Evolutionary conservation across 2,113 vertebrate species (phyloP), one percentile per base, ranked within the genome.

Genomic region (Amphilophus citrinellus): DNA sequence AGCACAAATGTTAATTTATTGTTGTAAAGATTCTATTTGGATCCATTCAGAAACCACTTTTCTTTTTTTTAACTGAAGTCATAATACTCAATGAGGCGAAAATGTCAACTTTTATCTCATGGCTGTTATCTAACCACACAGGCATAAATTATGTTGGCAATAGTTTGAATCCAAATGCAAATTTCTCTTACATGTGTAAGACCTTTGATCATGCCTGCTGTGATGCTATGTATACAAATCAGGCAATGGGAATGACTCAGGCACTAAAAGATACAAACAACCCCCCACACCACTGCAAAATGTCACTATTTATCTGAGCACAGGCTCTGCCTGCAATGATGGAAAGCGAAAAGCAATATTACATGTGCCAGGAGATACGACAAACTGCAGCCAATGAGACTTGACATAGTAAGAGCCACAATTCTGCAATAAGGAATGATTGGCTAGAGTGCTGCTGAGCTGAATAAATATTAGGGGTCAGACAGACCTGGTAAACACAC

Each of bases 261-360:
- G 79, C 87, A 18, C 76, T 62, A 13, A 57, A 76, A 90, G 73
- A 84, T 13, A 66, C 82, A 93, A 93, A 93, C 88, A 91, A 89
- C 87, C 79, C 84, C 79, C 58, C 86, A 71, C 82, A 62, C 39
- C 63, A 30, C 83, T 53, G 76, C 66, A 75, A 92, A 92, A 94
- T 93, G 93, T 92, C 94, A 92, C 84, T 85, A 78, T 92, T 91
- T 90, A 95, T 95, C 91, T 86, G 60, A 75, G 82, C 76, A 3
- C 79, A 35, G 65, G 80, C 88, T 83, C 47, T 84, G 82, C 79
- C 75, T 83, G 77, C 66, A 85, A 84, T 94, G 93, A 95, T 95
- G 89, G 85, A 91, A 94, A 93, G 89, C 63, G 93, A 96, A 95
- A 96, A 93, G 93, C 92, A 93, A 95, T 93, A 94, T 95, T 80